These are phyloP conservation scores for Setipinna tenuifilis DNA, from an alignment of 2,797 vertebrate genomes.

Conservation along the genomic window DNA sequence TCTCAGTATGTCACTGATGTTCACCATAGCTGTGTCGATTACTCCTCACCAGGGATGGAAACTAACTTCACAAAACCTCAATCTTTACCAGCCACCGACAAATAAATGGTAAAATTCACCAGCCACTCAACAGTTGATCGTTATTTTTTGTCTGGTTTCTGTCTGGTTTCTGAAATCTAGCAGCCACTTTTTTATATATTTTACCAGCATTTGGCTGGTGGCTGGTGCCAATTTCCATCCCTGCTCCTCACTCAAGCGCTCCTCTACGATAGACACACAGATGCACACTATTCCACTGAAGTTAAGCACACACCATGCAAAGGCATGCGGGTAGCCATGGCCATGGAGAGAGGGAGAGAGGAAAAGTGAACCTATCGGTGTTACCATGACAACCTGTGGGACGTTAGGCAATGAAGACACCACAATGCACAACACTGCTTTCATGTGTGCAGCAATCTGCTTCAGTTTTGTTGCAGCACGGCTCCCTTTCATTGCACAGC, in stretches of 20 bases:
- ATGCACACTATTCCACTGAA: constrained; percentile 21
- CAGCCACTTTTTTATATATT: too few species aligned
- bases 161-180: too few species aligned
- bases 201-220: too few species aligned
- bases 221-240: too few species aligned
- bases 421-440: constrained; percentile 30
- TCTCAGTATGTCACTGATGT: too few species aligned
- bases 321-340: constrained; percentile 29
- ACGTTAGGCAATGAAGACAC: constrained; percentile 40
- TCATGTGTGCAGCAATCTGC: constrained; percentile 25
- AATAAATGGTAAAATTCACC: too few species aligned
- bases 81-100: too few species aligned
- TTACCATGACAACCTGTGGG: constrained; percentile 49
- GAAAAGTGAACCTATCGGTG: constrained; percentile 40
- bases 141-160: too few species aligned
- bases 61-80: too few species aligned
- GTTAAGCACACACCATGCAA: constrained; percentile 43
- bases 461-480: not conserved
- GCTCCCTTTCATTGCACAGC: not conserved
- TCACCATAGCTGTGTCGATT: too few species aligned
- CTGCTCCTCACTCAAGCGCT: not conserved
- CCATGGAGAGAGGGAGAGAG: constrained; percentile 10
- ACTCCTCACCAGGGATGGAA: too few species aligned
- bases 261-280: not conserved
- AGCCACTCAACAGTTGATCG: too few species aligned